Evolutionary conservation across 1,140 invertebrate species (phyloP).

Genomic region (Drosophila nebulosa): DNA sequence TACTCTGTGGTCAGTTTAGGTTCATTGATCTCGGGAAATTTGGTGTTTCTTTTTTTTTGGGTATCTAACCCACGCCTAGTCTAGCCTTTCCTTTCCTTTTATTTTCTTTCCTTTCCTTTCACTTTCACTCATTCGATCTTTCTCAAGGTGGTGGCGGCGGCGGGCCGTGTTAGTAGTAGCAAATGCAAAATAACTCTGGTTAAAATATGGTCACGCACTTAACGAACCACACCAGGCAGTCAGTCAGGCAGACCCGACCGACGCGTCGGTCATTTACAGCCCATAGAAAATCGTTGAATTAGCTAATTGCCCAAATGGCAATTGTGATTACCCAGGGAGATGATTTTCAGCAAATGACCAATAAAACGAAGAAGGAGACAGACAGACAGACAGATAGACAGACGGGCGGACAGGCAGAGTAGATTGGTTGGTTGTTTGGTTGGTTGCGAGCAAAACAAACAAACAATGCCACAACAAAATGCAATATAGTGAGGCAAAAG

Average conservation of each 20-base stretch:
- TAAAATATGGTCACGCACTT: constrained; percentile 52
- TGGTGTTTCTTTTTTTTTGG: background rate
- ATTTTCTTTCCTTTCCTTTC: constrained; percentile 24
- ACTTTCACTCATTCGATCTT: constrained; percentile 45
- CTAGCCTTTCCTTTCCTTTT: background rate
- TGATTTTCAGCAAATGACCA: constrained; percentile 53
- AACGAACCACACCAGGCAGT: constrained; percentile 10
- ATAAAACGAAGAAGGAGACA: background rate
- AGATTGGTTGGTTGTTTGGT: background rate
- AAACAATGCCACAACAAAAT: constrained; percentile 15
- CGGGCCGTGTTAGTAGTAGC: background rate
- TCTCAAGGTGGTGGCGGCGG: no score
- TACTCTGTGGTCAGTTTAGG: background rate
- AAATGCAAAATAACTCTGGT: constrained; percentile 36
- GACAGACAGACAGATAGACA: constrained; percentile 8
- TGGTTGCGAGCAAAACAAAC: background rate
- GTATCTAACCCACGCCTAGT: constrained; percentile 11
- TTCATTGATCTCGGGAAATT: background rate
- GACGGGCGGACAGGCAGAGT: constrained; percentile 5
- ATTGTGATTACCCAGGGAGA: constrained; percentile 56
- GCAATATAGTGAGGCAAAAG: constrained; percentile 31
- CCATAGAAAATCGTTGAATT: constrained; percentile 1
- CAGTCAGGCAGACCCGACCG: constrained; percentile 1
- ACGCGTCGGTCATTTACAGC: constrained; percentile 1
- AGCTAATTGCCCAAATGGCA: constrained; percentile 42